Evolutionary conservation across 2,888 invertebrate genomes (phyloP).

Genomic region (Drosophila recens): DNA sequence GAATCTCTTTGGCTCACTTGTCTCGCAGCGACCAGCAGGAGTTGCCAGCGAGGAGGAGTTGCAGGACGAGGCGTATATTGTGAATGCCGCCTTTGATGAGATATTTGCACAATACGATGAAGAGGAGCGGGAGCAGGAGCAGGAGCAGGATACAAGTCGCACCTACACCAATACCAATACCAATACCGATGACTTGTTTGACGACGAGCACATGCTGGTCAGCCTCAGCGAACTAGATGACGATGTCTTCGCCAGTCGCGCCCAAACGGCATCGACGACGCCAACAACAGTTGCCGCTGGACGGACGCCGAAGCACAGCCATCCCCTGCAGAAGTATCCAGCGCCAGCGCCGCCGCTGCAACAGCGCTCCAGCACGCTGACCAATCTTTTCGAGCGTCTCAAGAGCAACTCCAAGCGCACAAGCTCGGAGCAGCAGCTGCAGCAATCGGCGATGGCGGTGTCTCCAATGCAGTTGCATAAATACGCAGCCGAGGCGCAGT

Average conservation of each 20-base stretch:
- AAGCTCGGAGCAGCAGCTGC: constrained; percentile 71
- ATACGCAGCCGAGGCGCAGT: constrained; percentile 68
- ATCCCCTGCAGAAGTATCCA: constrained; percentile 65
- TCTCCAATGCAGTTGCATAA: constrained; percentile 55
- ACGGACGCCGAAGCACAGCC: constrained; percentile 75
- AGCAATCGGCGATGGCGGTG: constrained; percentile 8
- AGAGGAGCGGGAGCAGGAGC: constrained; percentile 64
- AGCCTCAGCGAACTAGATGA: constrained; percentile 76
- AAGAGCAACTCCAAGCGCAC: constrained; percentile 55
- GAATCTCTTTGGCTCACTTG: constrained; percentile 82
- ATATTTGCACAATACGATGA: constrained; percentile 82
- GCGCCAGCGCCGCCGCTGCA: constrained; percentile 70
- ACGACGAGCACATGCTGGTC: constrained; percentile 76
- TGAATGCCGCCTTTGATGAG: constrained; percentile 83
- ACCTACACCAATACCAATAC: constrained; percentile 41
- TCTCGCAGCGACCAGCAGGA: constrained; percentile 23
- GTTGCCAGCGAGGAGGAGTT: constrained; percentile 64
- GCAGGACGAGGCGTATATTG: constrained; percentile 80
- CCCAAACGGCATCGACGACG: constrained; percentile 61
- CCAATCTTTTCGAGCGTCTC: constrained; percentile 82
- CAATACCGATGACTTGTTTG: constrained; percentile 62
- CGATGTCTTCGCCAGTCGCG: constrained; percentile 71
- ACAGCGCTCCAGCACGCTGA: constrained; percentile 78
- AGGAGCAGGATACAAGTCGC: constrained; percentile 32
- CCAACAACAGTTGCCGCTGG: constrained; percentile 62